Percentiles rank a stretch among this genome's conserved stretches.
These are phyloP conservation scores for Enteromius argenteus DNA, from an alignment of 2,797 vertebrate species.

Conservation along the genomic window DNA sequence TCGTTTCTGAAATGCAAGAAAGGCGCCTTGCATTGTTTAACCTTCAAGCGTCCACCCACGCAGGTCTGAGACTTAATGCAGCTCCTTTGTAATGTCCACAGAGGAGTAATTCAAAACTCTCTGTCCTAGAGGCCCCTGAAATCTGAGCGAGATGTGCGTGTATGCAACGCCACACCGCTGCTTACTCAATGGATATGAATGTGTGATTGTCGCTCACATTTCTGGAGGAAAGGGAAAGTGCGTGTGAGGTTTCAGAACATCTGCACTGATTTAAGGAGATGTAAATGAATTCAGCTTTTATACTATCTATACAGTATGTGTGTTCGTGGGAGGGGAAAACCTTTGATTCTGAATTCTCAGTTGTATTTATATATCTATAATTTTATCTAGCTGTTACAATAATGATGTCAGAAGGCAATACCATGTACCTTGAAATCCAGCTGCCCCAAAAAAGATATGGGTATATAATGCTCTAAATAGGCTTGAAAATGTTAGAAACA, in stretches of 20 bases:
- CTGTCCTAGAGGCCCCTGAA: conserved; percentile 49
- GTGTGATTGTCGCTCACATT: conserved; percentile 26
- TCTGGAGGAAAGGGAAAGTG: conserved; percentile 35
- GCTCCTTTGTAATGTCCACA: conserved; percentile 65
- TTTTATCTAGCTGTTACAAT: neutral
- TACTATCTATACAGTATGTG: conserved; percentile 8
- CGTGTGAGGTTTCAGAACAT: conserved; percentile 24
- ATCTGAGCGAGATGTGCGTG: conserved; percentile 40
- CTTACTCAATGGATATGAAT: conserved; percentile 38
- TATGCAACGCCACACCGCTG: conserved; percentile 1
- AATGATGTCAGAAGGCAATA: neutral
- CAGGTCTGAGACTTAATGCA: conserved; percentile 57
- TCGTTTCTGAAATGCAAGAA: conserved; percentile 58
- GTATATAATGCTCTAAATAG: neutral
- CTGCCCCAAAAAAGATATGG: no score
- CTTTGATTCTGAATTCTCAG: neutral
- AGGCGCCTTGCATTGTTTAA: conserved; percentile 66
- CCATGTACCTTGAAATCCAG: neutral
- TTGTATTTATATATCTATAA: neutral
- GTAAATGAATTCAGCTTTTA: conserved; percentile 1
- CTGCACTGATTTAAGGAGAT: conserved; percentile 45
- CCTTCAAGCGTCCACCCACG: conserved; percentile 58
- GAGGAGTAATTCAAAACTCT: conserved; percentile 70
- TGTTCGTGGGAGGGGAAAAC: conserved; percentile 21
- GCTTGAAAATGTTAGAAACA: no score